Evolutionary conservation across 2,797 vertebrate genomes (phyloP).

Genomic region (Cyclura pinguis): DNA sequence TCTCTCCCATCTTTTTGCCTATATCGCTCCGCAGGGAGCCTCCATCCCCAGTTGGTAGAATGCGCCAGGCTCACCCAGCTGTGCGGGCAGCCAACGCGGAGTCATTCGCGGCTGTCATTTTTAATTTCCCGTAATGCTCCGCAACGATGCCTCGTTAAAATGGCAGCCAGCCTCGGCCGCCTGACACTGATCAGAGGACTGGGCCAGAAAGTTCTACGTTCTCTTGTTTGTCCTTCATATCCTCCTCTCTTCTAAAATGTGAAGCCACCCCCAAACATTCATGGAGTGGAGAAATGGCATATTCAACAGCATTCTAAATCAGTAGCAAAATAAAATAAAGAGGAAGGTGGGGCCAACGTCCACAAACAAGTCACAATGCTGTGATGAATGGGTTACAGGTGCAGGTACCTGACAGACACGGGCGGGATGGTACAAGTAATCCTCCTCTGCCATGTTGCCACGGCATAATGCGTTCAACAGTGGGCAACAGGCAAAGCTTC

Average conservation of each 20-base stretch:
- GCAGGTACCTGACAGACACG: slow-evolving; percentile 75
- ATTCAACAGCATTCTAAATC: not conserved
- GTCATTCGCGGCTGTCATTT: too few species aligned
- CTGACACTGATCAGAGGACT: not conserved
- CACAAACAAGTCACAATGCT: slow-evolving; percentile 42
- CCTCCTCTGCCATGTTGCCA: slow-evolving; percentile 40
- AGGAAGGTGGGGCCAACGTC: not conserved
- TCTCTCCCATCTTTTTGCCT: too few species aligned
- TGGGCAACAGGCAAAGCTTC: slow-evolving; percentile 73
- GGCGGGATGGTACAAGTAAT: slow-evolving; percentile 55
- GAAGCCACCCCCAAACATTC: not conserved
- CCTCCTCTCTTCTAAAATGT: not conserved
- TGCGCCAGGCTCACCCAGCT: too few species aligned
- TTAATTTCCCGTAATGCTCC: too few species aligned
- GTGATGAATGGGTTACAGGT: slow-evolving; percentile 78
- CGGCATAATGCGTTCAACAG: slow-evolving; percentile 71
- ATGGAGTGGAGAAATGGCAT: not conserved
- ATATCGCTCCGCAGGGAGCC: too few species aligned
- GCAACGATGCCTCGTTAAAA: too few species aligned
- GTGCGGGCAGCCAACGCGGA: too few species aligned
- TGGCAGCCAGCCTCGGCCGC: not conserved
- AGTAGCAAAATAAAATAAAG: not conserved
- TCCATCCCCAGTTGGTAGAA: too few species aligned
- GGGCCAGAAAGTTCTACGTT: not conserved
- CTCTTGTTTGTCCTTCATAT: not conserved